Base-by-base conservation (phyloP, 2,797 vertebrate genomes). In the Darevskia nairensis region DNA sequence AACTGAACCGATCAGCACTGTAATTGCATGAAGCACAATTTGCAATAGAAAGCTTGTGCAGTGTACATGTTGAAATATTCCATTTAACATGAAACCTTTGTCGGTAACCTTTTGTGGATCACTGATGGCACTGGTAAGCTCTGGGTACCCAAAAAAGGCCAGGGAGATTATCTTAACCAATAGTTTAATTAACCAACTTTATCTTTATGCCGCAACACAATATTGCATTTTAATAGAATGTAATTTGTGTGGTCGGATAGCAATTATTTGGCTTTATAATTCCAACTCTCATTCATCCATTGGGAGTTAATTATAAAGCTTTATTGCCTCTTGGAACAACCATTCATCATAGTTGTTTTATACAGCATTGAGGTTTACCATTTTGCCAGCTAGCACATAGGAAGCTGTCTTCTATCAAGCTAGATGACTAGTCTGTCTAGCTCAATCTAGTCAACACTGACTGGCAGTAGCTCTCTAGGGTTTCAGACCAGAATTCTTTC, bases 171-270 rank as follows among this genome's bases (percentile, higher is more conserved):
- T 86, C 80, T 82, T 50, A 75, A 39, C 50, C 50, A 75, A 32
- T 74, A 79, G 77, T 88, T 61, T 81, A 84, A 84, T 69, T 77
- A 75, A 76, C 19, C 35, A 83, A 39, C 68, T 87, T 86, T 80
- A 85, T 75, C 77, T 85, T 66, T 80, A 68, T 50, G 69, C 59
- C 68, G 44, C 72, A 87, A 46, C 59, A 90, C 78, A 85, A 90
- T 87, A 87, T 81, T 80, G 77, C 77, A 23, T 81, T 88, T 88
- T 85, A 90, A 90, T 44, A 61, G 29, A 85, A 90, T 81, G 64
- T 85, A 88, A 89, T 89, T 75, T 88, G 75, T 80, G 84, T 79
- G 69, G 55, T 90, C 3, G 19, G 81, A 61, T 80, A 80, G 78
- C 39, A 82, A 68, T 87, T 84, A 80, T 82, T 86, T 50, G 71